phyloP scores from a whole-genome alignment of 2,797 vertebrate species.

The Phrynocephalus vlangalii region DNA sequence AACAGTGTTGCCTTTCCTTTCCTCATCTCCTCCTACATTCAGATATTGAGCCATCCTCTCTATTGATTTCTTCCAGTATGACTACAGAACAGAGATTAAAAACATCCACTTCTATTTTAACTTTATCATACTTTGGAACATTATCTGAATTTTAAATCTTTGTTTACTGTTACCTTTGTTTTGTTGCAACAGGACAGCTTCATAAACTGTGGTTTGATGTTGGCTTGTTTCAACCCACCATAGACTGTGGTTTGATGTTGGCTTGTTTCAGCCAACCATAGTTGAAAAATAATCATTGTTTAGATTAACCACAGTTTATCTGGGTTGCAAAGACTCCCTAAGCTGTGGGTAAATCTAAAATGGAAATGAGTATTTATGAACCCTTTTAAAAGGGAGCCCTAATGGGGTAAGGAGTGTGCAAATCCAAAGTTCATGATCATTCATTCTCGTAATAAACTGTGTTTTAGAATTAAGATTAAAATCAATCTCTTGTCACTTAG shows the following conservation, averaged over 20 bases:
- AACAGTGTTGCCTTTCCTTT: neutral
- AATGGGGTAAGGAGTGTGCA: neutral
- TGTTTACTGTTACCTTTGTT: neutral
- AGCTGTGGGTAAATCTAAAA: neutral
- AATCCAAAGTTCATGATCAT: neutral
- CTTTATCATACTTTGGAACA: neutral
- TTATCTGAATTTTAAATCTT: neutral
- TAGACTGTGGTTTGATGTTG: neutral
- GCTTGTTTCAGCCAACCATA: neutral
- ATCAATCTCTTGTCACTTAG: slow-evolving; percentile 11
- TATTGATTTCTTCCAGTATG: neutral
- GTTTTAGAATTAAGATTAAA: neutral
- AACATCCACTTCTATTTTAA: neutral
- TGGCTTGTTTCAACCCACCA: neutral
- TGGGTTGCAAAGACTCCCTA: neutral
- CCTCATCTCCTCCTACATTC: neutral
- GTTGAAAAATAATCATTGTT: neutral
- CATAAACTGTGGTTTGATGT: neutral
- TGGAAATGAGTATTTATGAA: neutral
- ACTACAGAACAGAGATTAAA: neutral
- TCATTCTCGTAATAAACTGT: neutral
- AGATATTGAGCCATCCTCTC: neutral
- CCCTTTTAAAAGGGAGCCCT: neutral
- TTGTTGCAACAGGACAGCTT: neutral
- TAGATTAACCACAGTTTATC: neutral